Conservation (phyloP, 2,888 invertebrate genomes). For the Cephus spinipes region DNA sequence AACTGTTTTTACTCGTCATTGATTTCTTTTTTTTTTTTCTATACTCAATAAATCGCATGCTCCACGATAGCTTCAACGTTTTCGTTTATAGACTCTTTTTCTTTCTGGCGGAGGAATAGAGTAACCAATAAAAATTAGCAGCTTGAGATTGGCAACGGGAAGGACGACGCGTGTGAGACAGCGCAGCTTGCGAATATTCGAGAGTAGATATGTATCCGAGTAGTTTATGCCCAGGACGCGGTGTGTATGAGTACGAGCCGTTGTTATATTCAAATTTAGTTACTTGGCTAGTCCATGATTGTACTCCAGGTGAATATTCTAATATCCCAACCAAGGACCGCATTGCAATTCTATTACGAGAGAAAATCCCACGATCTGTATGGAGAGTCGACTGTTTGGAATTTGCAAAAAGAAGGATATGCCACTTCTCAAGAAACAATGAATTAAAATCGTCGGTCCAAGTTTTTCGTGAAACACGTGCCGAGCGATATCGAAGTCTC, state of each 20-base stretch:
- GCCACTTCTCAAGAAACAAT: too few species aligned
- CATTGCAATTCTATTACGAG: slow-evolving; percentile 41
- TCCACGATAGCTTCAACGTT: too few species aligned
- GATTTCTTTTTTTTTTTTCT: background rate
- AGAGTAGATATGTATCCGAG: slow-evolving; percentile 59
- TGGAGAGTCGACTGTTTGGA: slow-evolving; percentile 27
- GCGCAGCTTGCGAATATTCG: slow-evolving; percentile 15
- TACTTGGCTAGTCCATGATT: slow-evolving; percentile 57
- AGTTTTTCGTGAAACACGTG: too few species aligned
- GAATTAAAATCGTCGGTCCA: too few species aligned
- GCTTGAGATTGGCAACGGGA: slow-evolving; percentile 25
- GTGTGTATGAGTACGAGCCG: slow-evolving; percentile 52
- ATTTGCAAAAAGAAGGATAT: slow-evolving; percentile 12
- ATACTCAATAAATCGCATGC: too few species aligned
- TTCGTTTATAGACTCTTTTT: too few species aligned
- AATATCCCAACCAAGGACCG: slow-evolving; percentile 38
- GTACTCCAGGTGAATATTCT: slow-evolving; percentile 56
- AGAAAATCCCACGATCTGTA: slow-evolving; percentile 40
- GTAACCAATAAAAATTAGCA: slow-evolving; percentile 34
- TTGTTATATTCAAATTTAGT: slow-evolving; percentile 64
- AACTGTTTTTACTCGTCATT: background rate
- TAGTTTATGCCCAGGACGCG: slow-evolving; percentile 52
- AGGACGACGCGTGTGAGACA: background rate
- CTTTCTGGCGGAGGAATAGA: too few species aligned
- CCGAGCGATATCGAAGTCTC: too few species aligned